Evolutionary conservation across 2,113 vertebrate species (phyloP).

Genomic region (Carettochelys insculpta): DNA sequence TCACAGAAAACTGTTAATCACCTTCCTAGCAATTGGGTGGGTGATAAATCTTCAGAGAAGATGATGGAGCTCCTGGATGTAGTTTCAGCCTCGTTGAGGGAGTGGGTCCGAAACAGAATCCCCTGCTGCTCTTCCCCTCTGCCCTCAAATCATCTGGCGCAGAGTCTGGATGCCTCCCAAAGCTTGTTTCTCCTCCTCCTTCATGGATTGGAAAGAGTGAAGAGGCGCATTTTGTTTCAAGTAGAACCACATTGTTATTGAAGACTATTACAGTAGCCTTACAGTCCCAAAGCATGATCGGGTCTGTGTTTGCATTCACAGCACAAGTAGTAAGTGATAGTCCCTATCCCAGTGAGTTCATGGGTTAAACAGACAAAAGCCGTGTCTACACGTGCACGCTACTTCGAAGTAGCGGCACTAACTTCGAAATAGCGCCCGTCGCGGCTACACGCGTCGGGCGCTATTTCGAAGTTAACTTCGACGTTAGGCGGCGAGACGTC

Average conservation of each 20-base stretch:
- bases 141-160: background rate
- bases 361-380: background rate
- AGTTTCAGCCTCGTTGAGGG: background rate
- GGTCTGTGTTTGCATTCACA: background rate
- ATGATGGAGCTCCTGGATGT: background rate
- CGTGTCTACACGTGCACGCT: too few relatives aligned
- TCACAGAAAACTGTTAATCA: background rate
- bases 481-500: too few relatives aligned
- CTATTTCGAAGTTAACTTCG: too few relatives aligned
- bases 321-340: background rate
- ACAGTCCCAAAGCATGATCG: background rate
- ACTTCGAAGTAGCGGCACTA: too few relatives aligned
- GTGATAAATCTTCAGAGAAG: background rate
- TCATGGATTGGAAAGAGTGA: background rate
- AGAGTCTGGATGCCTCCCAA: background rate
- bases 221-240: background rate
- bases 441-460: too few relatives aligned
- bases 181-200: background rate
- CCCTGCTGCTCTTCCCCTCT: background rate
- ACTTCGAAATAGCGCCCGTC: too few relatives aligned
- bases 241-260: background rate
- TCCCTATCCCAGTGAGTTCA: background rate
- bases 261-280: background rate
- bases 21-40: too few relatives aligned
- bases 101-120: background rate